Percentiles rank a stretch among this genome's conserved stretches.
Evolutionary conservation across 1,140 invertebrate genomes (phyloP).

Genomic region (Psilanteris sp.): DNA sequence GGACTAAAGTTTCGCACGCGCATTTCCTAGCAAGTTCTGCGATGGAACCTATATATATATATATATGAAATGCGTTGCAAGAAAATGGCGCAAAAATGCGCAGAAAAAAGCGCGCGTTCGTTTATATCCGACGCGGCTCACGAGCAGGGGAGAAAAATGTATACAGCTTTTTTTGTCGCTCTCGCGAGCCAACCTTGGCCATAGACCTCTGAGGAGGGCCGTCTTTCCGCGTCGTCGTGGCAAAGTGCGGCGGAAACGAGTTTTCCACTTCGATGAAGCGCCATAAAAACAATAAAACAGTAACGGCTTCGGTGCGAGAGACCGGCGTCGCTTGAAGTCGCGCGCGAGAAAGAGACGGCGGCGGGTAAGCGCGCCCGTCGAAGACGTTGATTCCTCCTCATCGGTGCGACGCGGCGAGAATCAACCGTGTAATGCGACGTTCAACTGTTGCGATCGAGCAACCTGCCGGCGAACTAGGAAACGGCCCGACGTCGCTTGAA

Average conservation of each 20-base stretch:
- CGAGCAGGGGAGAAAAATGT: conserved; percentile 42
- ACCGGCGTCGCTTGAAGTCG: conserved; percentile 1
- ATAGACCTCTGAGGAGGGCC: conserved; percentile 38
- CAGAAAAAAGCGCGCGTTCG: conserved; percentile 30
- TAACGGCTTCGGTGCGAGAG: conserved; percentile 1
- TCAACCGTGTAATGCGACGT: conserved; percentile 17
- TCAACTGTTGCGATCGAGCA: conserved; percentile 18
- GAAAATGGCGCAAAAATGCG: conserved; percentile 11
- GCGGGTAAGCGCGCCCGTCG: not conserved
- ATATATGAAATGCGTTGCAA: too few relatives aligned
- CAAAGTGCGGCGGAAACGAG: conserved; percentile 60
- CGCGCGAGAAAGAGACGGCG: conserved; percentile 24
- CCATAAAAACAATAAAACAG: conserved; percentile 63
- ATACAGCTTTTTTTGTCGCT: conserved; percentile 45
- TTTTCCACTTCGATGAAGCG: conserved; percentile 66
- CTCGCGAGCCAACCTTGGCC: conserved; percentile 24
- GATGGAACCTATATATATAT: conserved; percentile 17
- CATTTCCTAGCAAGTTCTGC: conserved; percentile 6
- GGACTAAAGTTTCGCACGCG: conserved; percentile 8
- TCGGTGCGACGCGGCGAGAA: conserved; percentile 18
- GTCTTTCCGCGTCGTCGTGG: conserved; percentile 31
- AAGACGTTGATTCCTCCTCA: conserved; percentile 23
- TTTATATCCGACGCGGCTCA: conserved; percentile 13
- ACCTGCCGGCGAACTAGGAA: conserved; percentile 16
- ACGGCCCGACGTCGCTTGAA: conserved; percentile 16